Evolutionary conservation across 2,113 vertebrate species (phyloP).

Genomic region (Glaucomys volans): DNA sequence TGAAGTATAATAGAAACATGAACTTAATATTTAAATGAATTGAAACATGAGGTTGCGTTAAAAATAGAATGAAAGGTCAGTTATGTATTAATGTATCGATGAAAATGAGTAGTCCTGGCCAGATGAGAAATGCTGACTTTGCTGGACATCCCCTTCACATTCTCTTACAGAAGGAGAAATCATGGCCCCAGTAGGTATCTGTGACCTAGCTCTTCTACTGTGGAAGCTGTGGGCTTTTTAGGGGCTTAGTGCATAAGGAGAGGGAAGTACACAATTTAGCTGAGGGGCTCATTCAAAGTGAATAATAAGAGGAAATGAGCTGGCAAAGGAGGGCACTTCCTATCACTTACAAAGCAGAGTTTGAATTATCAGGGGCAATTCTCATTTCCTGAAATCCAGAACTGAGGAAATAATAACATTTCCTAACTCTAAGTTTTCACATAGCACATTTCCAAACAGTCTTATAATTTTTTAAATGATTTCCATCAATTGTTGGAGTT

Average conservation of each 20-base stretch:
- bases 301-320: conserved; percentile 34
- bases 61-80: not conserved
- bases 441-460: not conserved
- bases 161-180: not conserved
- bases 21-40: not conserved
- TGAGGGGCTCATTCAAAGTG: not conserved
- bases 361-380: not conserved
- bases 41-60: not conserved
- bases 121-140: not conserved
- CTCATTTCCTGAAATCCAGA: conserved; percentile 47
- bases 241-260: not conserved
- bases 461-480: conserved; percentile 12
- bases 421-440: not conserved
- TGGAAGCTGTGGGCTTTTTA: not conserved
- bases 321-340: not conserved
- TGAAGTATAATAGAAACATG: not conserved
- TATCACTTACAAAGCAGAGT: not conserved
- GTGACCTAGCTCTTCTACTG: not conserved
- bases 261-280: not conserved
- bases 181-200: not conserved
- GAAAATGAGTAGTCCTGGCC: not conserved
- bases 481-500: not conserved
- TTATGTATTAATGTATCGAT: not conserved
- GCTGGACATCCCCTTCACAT: not conserved
- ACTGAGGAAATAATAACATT: not conserved